Base-by-base conservation (phyloP, 2,888 invertebrate genomes). In the Dicycla oo region DNA sequence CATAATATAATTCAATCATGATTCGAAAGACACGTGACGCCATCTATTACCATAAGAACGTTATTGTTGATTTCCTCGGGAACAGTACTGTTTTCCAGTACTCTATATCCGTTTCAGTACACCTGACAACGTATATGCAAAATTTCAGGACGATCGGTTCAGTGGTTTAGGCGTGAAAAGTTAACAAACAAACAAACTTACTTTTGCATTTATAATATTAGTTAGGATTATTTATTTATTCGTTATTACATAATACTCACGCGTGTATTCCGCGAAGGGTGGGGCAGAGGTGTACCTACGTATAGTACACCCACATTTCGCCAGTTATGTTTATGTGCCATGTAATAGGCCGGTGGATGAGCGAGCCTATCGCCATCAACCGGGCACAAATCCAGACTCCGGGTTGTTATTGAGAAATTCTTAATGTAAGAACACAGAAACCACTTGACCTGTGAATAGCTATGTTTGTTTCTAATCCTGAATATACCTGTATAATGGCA, bases 401-500 rank as follows among this genome's bases (percentile, higher is more conserved):
- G 5, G 49, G n/a, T n/a, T 49, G 49, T 3, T 11, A 49, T 10
- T 49, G 10, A 45, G 45, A 47, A 20, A 49, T 49, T n/a, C 3
- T 49, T 10, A 47, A 47, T 47, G 3, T 6, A n/a, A 49, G 10
- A 49, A 10, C 49, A 47, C 3, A 3, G 47, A 1, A 20, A 20
- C 18, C 45, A 45, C 18, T 6, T 10, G 10, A 49, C n/a, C n/a
- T n/a, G 49, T 49, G n/a, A 49, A n/a, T 47, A 4, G 10, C 10
- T n/a, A n/a, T 13, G 56, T 20, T 34, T 7, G 30, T 34, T 34
- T n/a, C 2, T 34, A 8, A 34, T 57, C 15, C 15, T 34, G 8
- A 57, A 57, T 38, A 62, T 78, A 94, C 95, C 86, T 88, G 81
- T 11, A 94, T 84, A 13, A 94, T 80, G 8, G 84, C 79, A 0